phyloP scores from a whole-genome alignment of 2,113 vertebrate genomes.

The Tursiops truncatus region DNA sequence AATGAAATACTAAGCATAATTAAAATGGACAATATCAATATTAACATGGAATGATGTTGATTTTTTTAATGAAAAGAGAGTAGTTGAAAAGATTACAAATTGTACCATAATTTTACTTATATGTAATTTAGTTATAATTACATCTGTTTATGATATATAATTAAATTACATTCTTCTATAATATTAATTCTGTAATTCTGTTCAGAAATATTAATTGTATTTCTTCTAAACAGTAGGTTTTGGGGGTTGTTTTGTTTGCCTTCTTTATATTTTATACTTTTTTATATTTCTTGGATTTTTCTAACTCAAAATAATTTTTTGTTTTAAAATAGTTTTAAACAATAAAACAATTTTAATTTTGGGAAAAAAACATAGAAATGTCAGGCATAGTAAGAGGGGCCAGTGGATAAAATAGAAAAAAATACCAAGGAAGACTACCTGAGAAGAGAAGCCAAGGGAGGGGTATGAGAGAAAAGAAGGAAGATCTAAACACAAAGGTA shows the following conservation, averaged over 20 bases:
- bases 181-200: neutral
- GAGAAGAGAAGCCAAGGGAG: neutral
- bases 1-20: neutral
- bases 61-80: neutral
- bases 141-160: neutral
- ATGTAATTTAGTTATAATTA: neutral
- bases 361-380: neutral
- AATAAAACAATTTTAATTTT: neutral
- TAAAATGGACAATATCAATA: neutral
- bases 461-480: neutral
- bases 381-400: neutral
- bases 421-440: neutral
- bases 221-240: neutral
- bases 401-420: neutral
- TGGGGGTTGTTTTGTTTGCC: neutral
- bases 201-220: neutral
- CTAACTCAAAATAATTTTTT: neutral
- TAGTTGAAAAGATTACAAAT: neutral
- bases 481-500: neutral
- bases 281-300: neutral
- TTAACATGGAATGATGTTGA: neutral
- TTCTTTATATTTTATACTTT: neutral
- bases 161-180: neutral
- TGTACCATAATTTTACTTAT: neutral
- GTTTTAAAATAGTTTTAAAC: neutral